These are phyloP conservation scores for Puntigrus tetrazona DNA, from an alignment of 2,113 vertebrate genomes.

Conservation along the genomic window DNA sequence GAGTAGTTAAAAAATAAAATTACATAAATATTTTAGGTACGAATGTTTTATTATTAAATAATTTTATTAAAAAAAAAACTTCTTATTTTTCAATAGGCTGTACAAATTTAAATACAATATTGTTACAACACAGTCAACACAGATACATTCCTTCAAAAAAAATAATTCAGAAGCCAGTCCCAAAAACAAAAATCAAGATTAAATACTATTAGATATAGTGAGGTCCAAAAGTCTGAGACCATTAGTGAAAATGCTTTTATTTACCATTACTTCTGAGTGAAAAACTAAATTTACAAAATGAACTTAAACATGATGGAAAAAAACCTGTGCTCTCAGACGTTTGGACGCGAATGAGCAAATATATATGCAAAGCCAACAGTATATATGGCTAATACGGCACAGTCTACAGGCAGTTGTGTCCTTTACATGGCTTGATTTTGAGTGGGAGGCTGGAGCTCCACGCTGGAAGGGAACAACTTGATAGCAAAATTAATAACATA, in stretches of 20 bases:
- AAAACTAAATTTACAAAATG: not conserved
- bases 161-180: constrained; percentile 24
- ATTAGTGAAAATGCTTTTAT: not conserved
- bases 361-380: not conserved
- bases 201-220: not conserved
- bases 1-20: not conserved
- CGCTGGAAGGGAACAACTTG: constrained; percentile 61
- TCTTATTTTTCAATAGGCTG: constrained; percentile 8
- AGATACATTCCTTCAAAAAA: constrained; percentile 8
- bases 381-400: not conserved
- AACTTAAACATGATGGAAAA: not conserved
- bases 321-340: not conserved
- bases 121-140: constrained; percentile 20
- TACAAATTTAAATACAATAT: constrained; percentile 32
- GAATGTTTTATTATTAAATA: not conserved
- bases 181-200: not conserved
- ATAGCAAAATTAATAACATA: constrained; percentile 73
- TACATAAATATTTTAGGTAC: not conserved
- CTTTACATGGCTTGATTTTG: constrained; percentile 51
- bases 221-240: not conserved
- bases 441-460: constrained; percentile 50
- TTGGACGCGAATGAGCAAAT: not conserved
- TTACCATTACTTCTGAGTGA: not conserved
- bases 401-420: constrained; percentile 13
- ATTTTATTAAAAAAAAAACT: constrained; percentile 22